These are phyloP conservation scores for Drosophila engyochracea DNA, from an alignment of 2,888 invertebrate species.

Conservation along the genomic window DNA sequence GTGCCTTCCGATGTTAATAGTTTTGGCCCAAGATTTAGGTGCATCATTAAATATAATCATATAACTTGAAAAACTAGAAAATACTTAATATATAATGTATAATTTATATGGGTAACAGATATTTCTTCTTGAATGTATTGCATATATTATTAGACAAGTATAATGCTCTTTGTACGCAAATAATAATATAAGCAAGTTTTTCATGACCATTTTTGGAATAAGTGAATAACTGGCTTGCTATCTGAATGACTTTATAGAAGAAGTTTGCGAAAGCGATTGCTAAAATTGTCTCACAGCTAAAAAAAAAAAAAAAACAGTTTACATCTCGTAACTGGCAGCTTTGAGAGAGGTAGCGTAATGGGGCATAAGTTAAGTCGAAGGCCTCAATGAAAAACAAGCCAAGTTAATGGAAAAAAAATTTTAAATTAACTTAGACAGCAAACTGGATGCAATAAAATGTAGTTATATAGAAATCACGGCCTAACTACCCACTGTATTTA, in stretches of 20 bases:
- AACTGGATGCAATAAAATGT: slow-evolving; percentile 54
- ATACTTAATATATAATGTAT: background rate
- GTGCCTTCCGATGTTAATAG: background rate
- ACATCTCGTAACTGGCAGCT: slow-evolving; percentile 42
- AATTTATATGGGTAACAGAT: background rate
- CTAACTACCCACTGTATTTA: slow-evolving; percentile 62
- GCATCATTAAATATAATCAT: background rate
- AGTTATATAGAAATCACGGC: slow-evolving; percentile 42
- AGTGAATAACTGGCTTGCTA: slow-evolving; percentile 61
- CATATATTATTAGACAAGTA: background rate
- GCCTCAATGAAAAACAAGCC: slow-evolving; percentile 44
- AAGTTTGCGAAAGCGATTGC: slow-evolving; percentile 47
- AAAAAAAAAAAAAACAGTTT: slow-evolving; percentile 3
- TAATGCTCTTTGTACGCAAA: background rate
- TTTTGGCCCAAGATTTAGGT: no score
- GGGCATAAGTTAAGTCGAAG: slow-evolving; percentile 53
- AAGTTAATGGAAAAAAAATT: slow-evolving; percentile 14
- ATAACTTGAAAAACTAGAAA: background rate
- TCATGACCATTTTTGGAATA: slow-evolving; percentile 67
- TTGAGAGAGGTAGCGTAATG: slow-evolving; percentile 47
- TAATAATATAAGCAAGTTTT: slow-evolving; percentile 48
- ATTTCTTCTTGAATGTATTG: background rate
- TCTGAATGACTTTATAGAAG: slow-evolving; percentile 55
- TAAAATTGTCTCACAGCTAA: slow-evolving; percentile 44
- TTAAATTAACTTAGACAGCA: slow-evolving; percentile 32